A percentile compares a stretch with the other conserved stretches of the same genome.
These are phyloP conservation scores for Maniola jurtina DNA, from an alignment of 1,140 invertebrate genomes.

Conservation along the genomic window DNA sequence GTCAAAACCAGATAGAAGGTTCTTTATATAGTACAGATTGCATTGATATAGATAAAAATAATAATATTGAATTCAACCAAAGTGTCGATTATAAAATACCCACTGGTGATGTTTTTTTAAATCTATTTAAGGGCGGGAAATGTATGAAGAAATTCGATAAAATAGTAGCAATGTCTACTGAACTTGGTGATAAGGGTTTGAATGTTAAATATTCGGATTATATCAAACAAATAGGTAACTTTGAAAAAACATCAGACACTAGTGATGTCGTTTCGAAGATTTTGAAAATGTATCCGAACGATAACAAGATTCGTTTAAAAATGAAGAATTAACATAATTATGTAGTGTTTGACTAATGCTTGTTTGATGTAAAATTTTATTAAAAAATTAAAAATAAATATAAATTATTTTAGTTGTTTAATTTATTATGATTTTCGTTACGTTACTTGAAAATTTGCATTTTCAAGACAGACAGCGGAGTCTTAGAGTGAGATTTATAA, in stretches of 20 bases:
- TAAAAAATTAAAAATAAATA: not conserved
- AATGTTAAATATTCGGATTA: constrained; percentile 53
- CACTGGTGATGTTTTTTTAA: constrained; percentile 39
- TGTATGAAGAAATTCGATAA: constrained; percentile 7
- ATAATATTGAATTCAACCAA: constrained; percentile 9
- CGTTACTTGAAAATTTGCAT: too few relatives aligned
- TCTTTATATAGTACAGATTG: constrained; percentile 6
- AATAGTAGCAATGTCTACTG: constrained; percentile 45
- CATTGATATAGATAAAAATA: constrained; percentile 12
- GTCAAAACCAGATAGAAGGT: constrained; percentile 5
- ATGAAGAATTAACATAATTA: not conserved
- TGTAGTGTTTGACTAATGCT: constrained; percentile 24
- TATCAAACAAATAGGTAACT: constrained; percentile 33
- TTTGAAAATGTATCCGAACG: constrained; percentile 52
- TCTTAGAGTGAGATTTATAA: too few relatives aligned
- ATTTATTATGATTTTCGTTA: too few relatives aligned
- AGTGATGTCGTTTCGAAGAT: constrained; percentile 40
- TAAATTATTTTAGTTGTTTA: too few relatives aligned
- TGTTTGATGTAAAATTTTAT: not conserved
- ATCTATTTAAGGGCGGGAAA: constrained; percentile 39
- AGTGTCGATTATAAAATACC: constrained; percentile 40
- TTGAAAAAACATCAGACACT: constrained; percentile 27
- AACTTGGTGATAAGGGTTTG: constrained; percentile 58
- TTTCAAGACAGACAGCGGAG: too few relatives aligned
- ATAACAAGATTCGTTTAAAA: constrained; percentile 41